phyloP scores from a whole-genome alignment of 2,888 invertebrate genomes.

The Heliconius ismenius region DNA sequence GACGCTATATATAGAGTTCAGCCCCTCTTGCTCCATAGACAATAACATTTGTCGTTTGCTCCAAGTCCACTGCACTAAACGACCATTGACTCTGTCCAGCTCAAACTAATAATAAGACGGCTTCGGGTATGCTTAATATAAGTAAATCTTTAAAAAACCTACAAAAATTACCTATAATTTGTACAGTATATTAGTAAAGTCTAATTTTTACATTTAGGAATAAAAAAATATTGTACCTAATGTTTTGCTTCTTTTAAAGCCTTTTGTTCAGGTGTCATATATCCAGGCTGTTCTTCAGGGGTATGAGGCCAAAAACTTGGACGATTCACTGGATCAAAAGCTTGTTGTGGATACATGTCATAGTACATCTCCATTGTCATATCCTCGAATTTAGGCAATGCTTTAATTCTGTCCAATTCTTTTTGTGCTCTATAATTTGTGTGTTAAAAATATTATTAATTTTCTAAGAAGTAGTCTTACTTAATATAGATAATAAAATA shows the following conservation, averaged over 20 bases:
- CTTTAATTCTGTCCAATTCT: conserved; percentile 58
- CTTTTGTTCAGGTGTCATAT: conserved; percentile 51
- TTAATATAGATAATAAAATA: background rate
- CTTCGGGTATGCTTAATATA: background rate
- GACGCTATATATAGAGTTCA: conserved; percentile 67
- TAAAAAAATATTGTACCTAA: background rate
- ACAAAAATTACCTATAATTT: background rate
- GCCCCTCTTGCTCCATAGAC: conserved; percentile 58
- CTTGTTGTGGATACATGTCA: conserved; percentile 58
- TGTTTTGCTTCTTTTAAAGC: conserved; percentile 41
- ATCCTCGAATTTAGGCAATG: conserved; percentile 64
- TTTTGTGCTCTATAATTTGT: conserved; percentile 49
- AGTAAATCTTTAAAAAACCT: background rate
- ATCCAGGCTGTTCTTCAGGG: conserved; percentile 65
- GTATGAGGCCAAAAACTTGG: conserved; percentile 73
- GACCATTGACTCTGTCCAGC: conserved; percentile 38
- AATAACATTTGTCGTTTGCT: conserved; percentile 66
- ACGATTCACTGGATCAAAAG: conserved; percentile 60
- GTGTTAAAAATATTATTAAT: background rate
- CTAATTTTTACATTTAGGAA: background rate
- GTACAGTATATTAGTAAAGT: too few relatives aligned
- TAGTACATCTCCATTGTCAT: conserved; percentile 68
- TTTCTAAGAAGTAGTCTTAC: background rate
- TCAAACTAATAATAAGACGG: conserved; percentile 13
- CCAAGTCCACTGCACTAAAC: conserved; percentile 44